Percentiles rank a stretch among this genome's conserved stretches.
Conservation (phyloP, 2,113 vertebrate species). For the Colossoma macropomum region DNA sequence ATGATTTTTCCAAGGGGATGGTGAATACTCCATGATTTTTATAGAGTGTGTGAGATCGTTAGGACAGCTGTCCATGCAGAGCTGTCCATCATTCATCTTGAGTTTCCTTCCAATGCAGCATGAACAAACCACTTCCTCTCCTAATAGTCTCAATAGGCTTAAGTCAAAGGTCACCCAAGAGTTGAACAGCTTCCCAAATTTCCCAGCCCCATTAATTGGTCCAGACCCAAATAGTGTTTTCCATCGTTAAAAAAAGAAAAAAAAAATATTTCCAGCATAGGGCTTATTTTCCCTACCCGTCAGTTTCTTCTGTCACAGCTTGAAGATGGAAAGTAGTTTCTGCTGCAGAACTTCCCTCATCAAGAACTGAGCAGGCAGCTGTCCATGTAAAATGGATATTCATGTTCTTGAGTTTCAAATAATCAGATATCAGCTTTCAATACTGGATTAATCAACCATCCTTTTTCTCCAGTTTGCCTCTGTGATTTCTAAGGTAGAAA, state of each 20-base stretch:
- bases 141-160: slow-evolving; percentile 1
- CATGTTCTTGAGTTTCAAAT: not conserved
- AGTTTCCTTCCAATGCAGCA: not conserved
- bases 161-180: slow-evolving; percentile 19
- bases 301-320: not conserved
- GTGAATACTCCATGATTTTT: not conserved
- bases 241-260: not conserved
- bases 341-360: not conserved
- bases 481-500: not conserved
- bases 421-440: not conserved
- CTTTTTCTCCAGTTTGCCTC: not conserved
- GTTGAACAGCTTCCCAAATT: slow-evolving; percentile 4
- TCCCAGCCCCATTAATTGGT: slow-evolving; percentile 16
- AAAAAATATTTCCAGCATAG: not conserved
- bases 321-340: not conserved
- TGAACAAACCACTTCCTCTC: slow-evolving; percentile 17
- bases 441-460: not conserved
- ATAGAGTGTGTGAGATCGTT: not conserved
- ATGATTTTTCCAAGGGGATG: not conserved
- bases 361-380: not conserved
- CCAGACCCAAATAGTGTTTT: slow-evolving; percentile 10
- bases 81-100: not conserved
- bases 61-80: not conserved
- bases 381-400: not conserved
- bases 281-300: slow-evolving; percentile 1